Evolutionary conservation across 1,140 invertebrate genomes (phyloP), one percentile per base, ranked within the genome.

Genomic region (Globodera ellingtonae): DNA sequence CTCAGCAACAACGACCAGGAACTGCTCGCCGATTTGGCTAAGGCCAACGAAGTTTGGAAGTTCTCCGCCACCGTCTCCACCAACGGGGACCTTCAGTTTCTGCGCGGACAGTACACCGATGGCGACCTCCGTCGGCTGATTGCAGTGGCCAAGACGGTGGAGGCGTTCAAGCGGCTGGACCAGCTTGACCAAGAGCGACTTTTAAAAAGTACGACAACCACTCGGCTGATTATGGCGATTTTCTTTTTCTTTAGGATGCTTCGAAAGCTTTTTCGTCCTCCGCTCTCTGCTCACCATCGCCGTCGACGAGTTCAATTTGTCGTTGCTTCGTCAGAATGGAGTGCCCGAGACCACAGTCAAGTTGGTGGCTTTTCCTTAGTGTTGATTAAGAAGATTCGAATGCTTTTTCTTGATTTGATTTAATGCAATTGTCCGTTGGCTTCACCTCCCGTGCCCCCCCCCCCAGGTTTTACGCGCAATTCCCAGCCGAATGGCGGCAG

Each of bases 401-500:
- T n/a, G 50, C 50, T 5, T 1, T 52, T 7, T 52, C 50, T 52
- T 52, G 10, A 62, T 62, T 18, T 62, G 56, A 62, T 62, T 62
- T 62, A 62, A 62, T 62, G 15, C 8, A 6, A 9, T 15, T 15
- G 15, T 52, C 15, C 52, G 15, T 10, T 52, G 15, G 15, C 52
- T 62, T 62, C 10, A 10, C 66, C 66, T 62, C 24, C 21, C 10
- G 35, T 15, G 21, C 24, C 79, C 50, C 56, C 21, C 24, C 79
- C 50, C 56, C 21, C 24, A 83, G 85, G 21, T 84, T 84, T 50
- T 84, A 83, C 35, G 79, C 73, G 10, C 83, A 84, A 24, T 74
- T 84, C 24, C 79, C 84, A 9, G 67, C 70, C 6, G 83, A 84
- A 74, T 84, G 84, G 84, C 74, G 83, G n/a, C 44, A 70, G 24